A percentile compares a stretch with the other conserved stretches of the same genome.
These are phyloP conservation scores for Tetragonisca angustula DNA, from an alignment of 2,888 invertebrate genomes.

Conservation along the genomic window DNA sequence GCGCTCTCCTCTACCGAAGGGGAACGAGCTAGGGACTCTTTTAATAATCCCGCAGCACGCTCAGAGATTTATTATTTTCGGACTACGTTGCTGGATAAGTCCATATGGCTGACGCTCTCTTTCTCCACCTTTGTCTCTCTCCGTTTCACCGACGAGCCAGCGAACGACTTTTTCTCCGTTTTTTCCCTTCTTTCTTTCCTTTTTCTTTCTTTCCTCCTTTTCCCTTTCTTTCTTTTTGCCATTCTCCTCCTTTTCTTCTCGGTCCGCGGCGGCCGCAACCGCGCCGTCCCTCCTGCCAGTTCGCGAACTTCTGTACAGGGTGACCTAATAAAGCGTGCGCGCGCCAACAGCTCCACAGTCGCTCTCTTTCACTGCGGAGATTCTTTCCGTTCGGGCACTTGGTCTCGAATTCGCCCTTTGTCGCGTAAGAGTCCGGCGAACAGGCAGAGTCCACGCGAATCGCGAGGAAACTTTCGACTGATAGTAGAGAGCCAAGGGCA, in stretches of 20 bases:
- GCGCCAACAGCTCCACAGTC: background rate
- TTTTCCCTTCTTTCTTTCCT: slow-evolving; percentile 8
- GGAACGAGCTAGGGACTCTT: slow-evolving; percentile 80
- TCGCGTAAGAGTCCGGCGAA: background rate
- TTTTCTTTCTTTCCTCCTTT: too few relatives aligned
- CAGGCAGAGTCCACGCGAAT: background rate
- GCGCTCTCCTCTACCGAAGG: slow-evolving; percentile 72
- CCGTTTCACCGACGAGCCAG: slow-evolving; percentile 32
- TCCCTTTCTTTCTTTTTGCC: slow-evolving; percentile 23
- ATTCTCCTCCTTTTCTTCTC: slow-evolving; percentile 20
- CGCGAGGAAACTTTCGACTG: slow-evolving; percentile 8
- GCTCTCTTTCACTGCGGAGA: background rate
- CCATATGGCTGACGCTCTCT: slow-evolving; percentile 76
- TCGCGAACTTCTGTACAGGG: slow-evolving; percentile 70
- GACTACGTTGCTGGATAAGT: slow-evolving; percentile 80
- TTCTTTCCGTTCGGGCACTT: background rate
- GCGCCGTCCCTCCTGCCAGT: slow-evolving; percentile 5
- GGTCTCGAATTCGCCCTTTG: background rate
- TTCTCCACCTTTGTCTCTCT: slow-evolving; percentile 61
- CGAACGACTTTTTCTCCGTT: slow-evolving; percentile 30
- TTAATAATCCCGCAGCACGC: slow-evolving; percentile 82
- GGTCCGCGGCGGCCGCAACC: slow-evolving; percentile 39
- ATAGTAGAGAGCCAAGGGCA: background rate
- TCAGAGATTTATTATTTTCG: slow-evolving; percentile 84
- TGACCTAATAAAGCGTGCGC: slow-evolving; percentile 56